Evolutionary conservation across 2,888 invertebrate genomes (phyloP).

Genomic region (Unio delphinus): DNA sequence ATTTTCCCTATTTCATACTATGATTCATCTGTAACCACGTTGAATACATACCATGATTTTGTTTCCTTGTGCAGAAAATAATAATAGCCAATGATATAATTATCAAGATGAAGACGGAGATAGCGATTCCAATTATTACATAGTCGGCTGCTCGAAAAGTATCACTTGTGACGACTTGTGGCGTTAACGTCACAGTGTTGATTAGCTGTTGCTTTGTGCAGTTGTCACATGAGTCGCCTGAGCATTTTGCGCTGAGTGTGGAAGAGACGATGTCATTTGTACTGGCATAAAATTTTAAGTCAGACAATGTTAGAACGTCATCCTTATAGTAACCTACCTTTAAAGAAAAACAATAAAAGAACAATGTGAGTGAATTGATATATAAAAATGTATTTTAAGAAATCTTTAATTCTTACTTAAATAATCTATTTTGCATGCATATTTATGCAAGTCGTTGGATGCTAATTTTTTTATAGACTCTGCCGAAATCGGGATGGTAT

Average conservation of each 20-base stretch:
- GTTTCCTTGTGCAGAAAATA: conserved; percentile 28
- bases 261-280: conserved; percentile 11
- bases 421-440: too few relatives aligned
- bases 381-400: too few relatives aligned
- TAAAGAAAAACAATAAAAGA: background rate
- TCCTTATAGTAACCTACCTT: conserved; percentile 37
- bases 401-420: too few relatives aligned
- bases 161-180: conserved; percentile 9
- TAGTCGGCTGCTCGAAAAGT: conserved; percentile 29
- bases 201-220: conserved; percentile 14
- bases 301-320: conserved; percentile 10
- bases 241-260: conserved; percentile 12
- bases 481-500: too few relatives aligned
- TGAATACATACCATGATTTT: conserved; percentile 27
- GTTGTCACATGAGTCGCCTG: conserved; percentile 18
- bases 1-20: too few relatives aligned
- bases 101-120: conserved; percentile 33
- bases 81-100: conserved; percentile 27
- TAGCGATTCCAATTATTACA: conserved; percentile 35
- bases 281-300: conserved; percentile 17
- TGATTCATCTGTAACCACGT: too few relatives aligned
- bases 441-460: too few relatives aligned
- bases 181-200: conserved; percentile 9
- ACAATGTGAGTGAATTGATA: background rate
- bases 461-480: too few relatives aligned